Evolutionary conservation across 2,888 invertebrate species (phyloP).

Genomic region (Ypsolopha scabrella): DNA sequence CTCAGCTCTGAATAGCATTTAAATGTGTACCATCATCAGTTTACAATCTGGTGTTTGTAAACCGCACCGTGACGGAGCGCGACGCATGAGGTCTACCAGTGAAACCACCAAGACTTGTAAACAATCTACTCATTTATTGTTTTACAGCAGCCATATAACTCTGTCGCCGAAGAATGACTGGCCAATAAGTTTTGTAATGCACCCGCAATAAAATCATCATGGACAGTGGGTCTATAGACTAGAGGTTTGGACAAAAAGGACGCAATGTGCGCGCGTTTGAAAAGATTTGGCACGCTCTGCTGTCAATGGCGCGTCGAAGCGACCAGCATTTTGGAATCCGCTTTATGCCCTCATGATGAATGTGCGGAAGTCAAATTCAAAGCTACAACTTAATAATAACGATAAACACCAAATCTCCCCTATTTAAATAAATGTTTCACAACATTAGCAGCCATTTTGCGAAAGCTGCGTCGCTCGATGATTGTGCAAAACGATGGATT

Average conservation of each 20-base stretch:
- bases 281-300: slow-evolving; percentile 53
- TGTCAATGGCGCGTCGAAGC: neutral
- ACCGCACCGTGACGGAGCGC: slow-evolving; percentile 32
- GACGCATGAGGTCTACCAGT: slow-evolving; percentile 48
- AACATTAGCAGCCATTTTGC: slow-evolving; percentile 53
- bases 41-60: slow-evolving; percentile 28
- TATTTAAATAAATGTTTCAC: slow-evolving; percentile 54
- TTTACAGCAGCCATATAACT: slow-evolving; percentile 61
- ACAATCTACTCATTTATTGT: slow-evolving; percentile 62
- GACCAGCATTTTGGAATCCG: slow-evolving; percentile 23
- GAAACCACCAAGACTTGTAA: slow-evolving; percentile 46
- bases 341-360: slow-evolving; percentile 44
- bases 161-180: slow-evolving; percentile 41
- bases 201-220: slow-evolving; percentile 63
- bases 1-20: slow-evolving; percentile 31
- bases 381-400: slow-evolving; percentile 57
- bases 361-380: slow-evolving; percentile 54
- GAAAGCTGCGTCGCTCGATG: slow-evolving; percentile 42
- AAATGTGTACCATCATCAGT: slow-evolving; percentile 41
- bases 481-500: slow-evolving; percentile 42
- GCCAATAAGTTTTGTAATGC: slow-evolving; percentile 48
- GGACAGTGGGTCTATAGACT: slow-evolving; percentile 27
- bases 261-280: slow-evolving; percentile 16
- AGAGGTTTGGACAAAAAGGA: slow-evolving; percentile 8
- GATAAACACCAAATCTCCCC: slow-evolving; percentile 54